phyloP scores from a whole-genome alignment of 2,797 vertebrate genomes.

The Lacerta agilis region DNA sequence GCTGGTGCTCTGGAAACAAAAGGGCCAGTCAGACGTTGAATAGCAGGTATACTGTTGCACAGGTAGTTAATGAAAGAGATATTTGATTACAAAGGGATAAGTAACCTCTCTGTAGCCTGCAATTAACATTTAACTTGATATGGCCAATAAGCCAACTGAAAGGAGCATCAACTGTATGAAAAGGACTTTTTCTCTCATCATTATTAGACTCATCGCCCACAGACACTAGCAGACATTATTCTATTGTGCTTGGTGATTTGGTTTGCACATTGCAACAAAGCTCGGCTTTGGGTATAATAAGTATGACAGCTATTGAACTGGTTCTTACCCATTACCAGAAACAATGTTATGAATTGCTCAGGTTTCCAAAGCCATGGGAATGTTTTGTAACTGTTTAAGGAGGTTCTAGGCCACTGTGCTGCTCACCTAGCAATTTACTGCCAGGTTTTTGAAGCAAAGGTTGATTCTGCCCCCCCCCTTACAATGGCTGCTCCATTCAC shows the following conservation, averaged over 20 bases:
- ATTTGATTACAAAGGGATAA: conserved; percentile 87
- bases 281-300: conserved; percentile 48
- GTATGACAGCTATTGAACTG: conserved; percentile 29
- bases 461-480: not conserved
- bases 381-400: conserved; percentile 41
- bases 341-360: conserved; percentile 57
- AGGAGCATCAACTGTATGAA: conserved; percentile 62
- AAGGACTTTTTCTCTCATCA: conserved; percentile 57
- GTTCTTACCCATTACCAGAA: conserved; percentile 43
- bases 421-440: not conserved
- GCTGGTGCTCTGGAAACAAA: conserved; percentile 61
- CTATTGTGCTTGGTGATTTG: conserved; percentile 54
- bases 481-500: not conserved
- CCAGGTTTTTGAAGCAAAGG: not conserved
- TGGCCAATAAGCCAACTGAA: conserved; percentile 74
- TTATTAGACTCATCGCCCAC: conserved; percentile 46
- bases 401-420: not conserved
- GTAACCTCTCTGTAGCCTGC: conserved; percentile 77
- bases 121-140: conserved; percentile 89
- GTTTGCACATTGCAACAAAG: conserved; percentile 55
- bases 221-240: conserved; percentile 20
- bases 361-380: conserved; percentile 58
- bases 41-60: conserved; percentile 74
- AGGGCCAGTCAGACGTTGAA: conserved; percentile 58
- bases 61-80: conserved; percentile 76